Conservation (phyloP, 2,888 invertebrate species). For the Saturnia japonica region DNA sequence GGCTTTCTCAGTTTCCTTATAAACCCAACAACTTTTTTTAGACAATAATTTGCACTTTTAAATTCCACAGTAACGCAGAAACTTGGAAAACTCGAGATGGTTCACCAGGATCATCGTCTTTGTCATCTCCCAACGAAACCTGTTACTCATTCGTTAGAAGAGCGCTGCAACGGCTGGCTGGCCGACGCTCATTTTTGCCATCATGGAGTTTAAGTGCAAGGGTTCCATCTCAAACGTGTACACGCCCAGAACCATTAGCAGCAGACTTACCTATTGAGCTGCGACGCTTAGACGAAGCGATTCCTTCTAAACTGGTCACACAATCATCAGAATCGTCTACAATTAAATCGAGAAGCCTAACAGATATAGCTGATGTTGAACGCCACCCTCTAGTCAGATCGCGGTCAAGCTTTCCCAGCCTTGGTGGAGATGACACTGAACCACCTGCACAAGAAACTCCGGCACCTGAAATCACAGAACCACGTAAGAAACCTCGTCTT, state of each 20-base stretch:
- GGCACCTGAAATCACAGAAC: conserved; percentile 66
- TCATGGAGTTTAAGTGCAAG: conserved; percentile 84
- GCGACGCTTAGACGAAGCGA: conserved; percentile 85
- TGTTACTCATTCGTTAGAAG: conserved; percentile 96
- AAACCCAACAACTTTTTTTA: neutral
- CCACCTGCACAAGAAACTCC: conserved; percentile 51
- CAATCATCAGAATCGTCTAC: conserved; percentile 82
- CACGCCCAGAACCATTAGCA: conserved; percentile 88
- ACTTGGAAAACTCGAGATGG: conserved; percentile 79
- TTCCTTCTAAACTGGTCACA: conserved; percentile 73
- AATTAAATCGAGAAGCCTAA: conserved; percentile 91
- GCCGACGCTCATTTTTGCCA: conserved; percentile 88
- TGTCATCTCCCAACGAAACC: conserved; percentile 95
- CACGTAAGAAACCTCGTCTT: conserved; percentile 86
- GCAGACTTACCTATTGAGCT: conserved; percentile 95
- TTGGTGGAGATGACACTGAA: conserved; percentile 73
- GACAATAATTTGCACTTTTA: conserved; percentile 15
- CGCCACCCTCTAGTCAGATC: conserved; percentile 87
- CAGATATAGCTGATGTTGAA: conserved; percentile 90
- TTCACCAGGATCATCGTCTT: conserved; percentile 91
- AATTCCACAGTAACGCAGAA: conserved; percentile 59
- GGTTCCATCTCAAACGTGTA: conserved; percentile 71
- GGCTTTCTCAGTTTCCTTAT: too few relatives aligned
- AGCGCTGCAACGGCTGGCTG: conserved; percentile 92
- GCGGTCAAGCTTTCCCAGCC: conserved; percentile 88